Conservation (phyloP, 1,140 invertebrate genomes). For the Druon quercuslanigerum region DNA sequence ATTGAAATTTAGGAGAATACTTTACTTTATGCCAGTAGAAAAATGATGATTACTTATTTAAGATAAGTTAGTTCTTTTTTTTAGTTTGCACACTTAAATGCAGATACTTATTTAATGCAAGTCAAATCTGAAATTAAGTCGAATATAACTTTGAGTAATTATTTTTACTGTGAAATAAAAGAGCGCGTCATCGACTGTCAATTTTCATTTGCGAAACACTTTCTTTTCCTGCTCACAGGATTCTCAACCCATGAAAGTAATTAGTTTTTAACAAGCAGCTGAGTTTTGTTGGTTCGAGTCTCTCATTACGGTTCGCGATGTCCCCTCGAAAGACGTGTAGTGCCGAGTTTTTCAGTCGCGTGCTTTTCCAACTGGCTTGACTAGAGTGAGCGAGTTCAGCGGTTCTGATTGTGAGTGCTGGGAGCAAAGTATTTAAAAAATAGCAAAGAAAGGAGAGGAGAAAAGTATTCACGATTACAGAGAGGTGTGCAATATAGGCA, state of each 20-base stretch:
- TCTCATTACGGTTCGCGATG: conserved; percentile 52
- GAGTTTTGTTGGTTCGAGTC: conserved; percentile 53
- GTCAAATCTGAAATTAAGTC: too few relatives aligned
- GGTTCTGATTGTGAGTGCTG: neutral
- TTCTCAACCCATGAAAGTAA: conserved; percentile 35
- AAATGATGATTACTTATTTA: too few relatives aligned
- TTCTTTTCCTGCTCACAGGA: neutral
- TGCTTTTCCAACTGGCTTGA: conserved; percentile 48
- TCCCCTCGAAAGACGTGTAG: conserved; percentile 45
- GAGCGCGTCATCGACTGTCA: neutral
- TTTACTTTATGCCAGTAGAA: too few relatives aligned
- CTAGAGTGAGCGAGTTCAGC: neutral
- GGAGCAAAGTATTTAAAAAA: conserved; percentile 1
- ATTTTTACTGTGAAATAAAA: too few relatives aligned
- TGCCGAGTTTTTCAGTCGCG: conserved; percentile 42
- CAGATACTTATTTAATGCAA: too few relatives aligned
- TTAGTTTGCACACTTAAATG: too few relatives aligned
- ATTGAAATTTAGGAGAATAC: too few relatives aligned
- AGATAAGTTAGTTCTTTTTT: too few relatives aligned
- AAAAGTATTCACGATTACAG: conserved; percentile 4
- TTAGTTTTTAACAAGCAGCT: conserved; percentile 55
- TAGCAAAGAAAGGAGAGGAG: neutral
- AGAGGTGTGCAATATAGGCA: neutral
- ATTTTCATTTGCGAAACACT: neutral
- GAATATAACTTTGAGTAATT: too few relatives aligned